Percentiles rank a stretch among this genome's conserved stretches.
phyloP scores from a whole-genome alignment of 1,140 invertebrate species.

The Centruroides sculpturatus region DNA sequence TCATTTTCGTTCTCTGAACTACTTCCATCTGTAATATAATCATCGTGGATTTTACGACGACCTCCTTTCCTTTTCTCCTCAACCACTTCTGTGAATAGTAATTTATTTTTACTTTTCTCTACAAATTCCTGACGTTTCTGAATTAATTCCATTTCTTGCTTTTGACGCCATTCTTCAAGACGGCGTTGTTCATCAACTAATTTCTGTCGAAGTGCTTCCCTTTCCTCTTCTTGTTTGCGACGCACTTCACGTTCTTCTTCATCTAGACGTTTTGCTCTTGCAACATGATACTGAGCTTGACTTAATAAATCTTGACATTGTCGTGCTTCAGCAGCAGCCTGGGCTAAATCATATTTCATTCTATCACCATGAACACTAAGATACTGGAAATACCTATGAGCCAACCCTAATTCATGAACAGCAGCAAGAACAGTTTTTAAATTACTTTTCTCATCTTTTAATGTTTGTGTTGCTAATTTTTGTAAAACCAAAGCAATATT shows the following conservation, averaged over 20 bases:
- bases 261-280: slow-evolving; percentile 74
- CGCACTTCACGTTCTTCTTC: slow-evolving; percentile 79
- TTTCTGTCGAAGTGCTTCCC: slow-evolving; percentile 40
- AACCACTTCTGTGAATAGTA: slow-evolving; percentile 65
- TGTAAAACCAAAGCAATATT: slow-evolving; percentile 94
- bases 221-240: slow-evolving; percentile 81
- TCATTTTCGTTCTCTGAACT: not conserved
- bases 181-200: slow-evolving; percentile 45
- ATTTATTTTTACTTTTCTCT: slow-evolving; percentile 84
- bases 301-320: slow-evolving; percentile 89
- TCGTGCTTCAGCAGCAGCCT: slow-evolving; percentile 66
- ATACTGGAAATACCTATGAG: slow-evolving; percentile 79
- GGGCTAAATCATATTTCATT: slow-evolving; percentile 62
- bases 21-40: not conserved
- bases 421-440: slow-evolving; percentile 75
- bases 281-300: slow-evolving; percentile 90
- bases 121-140: slow-evolving; percentile 85
- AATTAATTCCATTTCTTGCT: slow-evolving; percentile 64
- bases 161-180: slow-evolving; percentile 44
- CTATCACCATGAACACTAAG: slow-evolving; percentile 66
- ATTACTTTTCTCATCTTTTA: slow-evolving; percentile 89
- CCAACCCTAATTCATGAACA: slow-evolving; percentile 81
- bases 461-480: slow-evolving; percentile 71
- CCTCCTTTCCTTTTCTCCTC: slow-evolving; percentile 37
- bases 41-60: not conserved